Base-by-base conservation (phyloP, 2,113 vertebrate genomes). In the Loxodonta africana region DNA sequence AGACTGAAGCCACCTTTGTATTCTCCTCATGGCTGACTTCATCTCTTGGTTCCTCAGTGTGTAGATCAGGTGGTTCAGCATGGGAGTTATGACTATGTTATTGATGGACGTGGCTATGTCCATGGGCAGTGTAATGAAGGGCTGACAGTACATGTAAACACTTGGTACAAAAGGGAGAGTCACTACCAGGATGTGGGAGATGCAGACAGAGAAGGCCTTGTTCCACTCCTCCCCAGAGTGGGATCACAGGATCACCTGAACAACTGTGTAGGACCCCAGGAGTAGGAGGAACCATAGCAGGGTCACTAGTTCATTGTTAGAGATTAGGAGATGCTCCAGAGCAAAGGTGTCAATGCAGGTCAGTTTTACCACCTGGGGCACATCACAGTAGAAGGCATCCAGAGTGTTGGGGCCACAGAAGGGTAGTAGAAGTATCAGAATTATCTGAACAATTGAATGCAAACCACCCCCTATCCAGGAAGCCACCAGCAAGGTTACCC, bases 61-160 rank as follows among this genome's bases (percentile, higher is more conserved):
- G 15, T 98, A 98, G 85, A 98, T 98, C 62, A 97, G 20, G 10
- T 97, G 97, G 63, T 98, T 97, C 48, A 98, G 74, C 97, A 96
- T 94, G 33, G 97, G 97, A 1, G 97, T 97, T 74, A 98, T 73
- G 65, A 97, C 92, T 0, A 95, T 98, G 65, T 98, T 97, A 21
- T 77, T 97, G 74, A 97, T 92, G 37, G 97, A 98, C 48, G 97
- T 67, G 5, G 46, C 96, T 2, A 95, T 98, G 88, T 98, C 98
- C 94, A 96, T 82, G 33, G 95, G 97, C 69, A 97, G 83, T 0
- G 33, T 96, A 5, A 23, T 94, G 51, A 98, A 98, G 33, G 97
- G 97, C 14, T 76, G 69, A 44, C 97, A 97, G 48, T 97, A 97
- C 57, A 97, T 85, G 23, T 97, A 98, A 37, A 97, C 8, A 0